Conservation (phyloP, 2,797 vertebrate species). For the Tamandua tetradactyla region DNA sequence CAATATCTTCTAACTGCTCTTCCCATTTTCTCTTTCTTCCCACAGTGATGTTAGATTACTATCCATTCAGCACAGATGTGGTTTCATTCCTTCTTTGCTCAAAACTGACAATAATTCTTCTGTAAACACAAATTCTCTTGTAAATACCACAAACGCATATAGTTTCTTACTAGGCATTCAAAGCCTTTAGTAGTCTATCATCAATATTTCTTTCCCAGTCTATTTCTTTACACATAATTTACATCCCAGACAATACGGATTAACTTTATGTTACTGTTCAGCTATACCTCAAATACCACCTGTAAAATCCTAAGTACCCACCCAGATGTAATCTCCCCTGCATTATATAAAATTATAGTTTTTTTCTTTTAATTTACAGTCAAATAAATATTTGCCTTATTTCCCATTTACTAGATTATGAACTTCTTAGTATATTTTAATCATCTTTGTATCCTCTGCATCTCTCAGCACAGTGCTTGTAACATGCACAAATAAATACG, state of each 20-base stretch:
- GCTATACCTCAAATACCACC: neutral
- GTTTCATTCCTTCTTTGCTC: neutral
- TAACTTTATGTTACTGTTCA: neutral
- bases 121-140: neutral
- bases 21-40: neutral
- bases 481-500: neutral
- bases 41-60: neutral
- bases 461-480: neutral
- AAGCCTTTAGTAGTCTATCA: neutral
- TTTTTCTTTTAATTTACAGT: neutral
- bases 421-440: neutral
- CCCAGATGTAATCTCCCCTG: neutral
- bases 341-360: neutral
- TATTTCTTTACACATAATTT: neutral
- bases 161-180: neutral
- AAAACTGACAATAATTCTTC: neutral
- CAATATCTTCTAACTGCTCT: neutral
- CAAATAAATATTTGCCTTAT: neutral
- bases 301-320: neutral
- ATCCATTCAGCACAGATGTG: neutral
- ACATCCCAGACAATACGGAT: neutral
- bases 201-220: neutral
- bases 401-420: neutral
- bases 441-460: neutral
- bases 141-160: neutral